Conservation (phyloP, 2,888 invertebrate species). For the Apotomis turbidana region DNA sequence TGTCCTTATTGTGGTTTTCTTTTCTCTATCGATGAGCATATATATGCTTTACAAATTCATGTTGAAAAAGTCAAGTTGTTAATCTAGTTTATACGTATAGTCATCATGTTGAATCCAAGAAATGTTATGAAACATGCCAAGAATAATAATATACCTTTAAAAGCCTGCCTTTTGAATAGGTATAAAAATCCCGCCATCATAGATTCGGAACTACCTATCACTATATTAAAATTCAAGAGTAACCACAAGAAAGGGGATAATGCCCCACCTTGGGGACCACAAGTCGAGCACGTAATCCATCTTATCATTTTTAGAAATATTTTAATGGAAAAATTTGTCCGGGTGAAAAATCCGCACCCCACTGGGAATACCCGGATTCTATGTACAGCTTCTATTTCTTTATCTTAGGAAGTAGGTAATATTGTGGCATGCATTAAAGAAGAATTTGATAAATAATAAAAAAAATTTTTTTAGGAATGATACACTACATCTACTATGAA, state of each 20-base stretch:
- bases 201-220: constrained; percentile 32
- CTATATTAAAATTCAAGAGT: constrained; percentile 49
- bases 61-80: no score
- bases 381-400: constrained; percentile 49
- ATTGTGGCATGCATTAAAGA: no score
- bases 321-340: constrained; percentile 77
- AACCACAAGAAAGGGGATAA: constrained; percentile 65
- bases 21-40: no score
- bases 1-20: no score
- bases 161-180: neutral
- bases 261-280: constrained; percentile 70
- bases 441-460: no score
- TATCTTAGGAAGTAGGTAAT: neutral
- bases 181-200: constrained; percentile 21
- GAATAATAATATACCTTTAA: no score
- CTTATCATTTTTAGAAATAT: constrained; percentile 73
- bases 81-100: no score
- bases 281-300: constrained; percentile 80
- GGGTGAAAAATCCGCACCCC: constrained; percentile 65
- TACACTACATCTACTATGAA: no score
- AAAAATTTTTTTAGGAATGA: no score
- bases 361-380: constrained; percentile 53
- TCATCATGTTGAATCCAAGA: no score
- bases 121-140: no score
- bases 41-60: no score